These are phyloP conservation scores for Oncopodura yosiiana DNA, from an alignment of 1,140 invertebrate genomes.

Conservation along the genomic window DNA sequence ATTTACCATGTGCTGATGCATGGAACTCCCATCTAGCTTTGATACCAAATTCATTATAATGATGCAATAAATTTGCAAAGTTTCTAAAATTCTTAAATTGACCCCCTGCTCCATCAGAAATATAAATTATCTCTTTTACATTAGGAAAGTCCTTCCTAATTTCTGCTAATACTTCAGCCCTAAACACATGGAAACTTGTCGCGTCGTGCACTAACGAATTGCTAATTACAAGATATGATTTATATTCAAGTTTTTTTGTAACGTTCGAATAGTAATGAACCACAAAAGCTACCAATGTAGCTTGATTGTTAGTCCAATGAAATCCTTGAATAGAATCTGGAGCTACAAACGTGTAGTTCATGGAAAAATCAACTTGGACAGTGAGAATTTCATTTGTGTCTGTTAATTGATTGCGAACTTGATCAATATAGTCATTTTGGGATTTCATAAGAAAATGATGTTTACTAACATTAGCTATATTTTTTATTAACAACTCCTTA, in stretches of 20 bases:
- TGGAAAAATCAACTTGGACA: conserved; percentile 28
- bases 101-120: conserved; percentile 36
- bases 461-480: no score
- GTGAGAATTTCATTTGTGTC: conserved; percentile 3
- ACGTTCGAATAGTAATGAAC: conserved; percentile 15
- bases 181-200: conserved; percentile 5
- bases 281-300: conserved; percentile 33
- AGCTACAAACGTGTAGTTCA: conserved; percentile 31
- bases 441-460: conserved; percentile 1
- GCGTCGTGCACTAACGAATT: conserved; percentile 4
- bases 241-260: not conserved
- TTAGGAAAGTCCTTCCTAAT: conserved; percentile 18
- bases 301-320: conserved; percentile 32
- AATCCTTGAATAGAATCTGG: conserved; percentile 28
- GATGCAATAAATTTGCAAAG: conserved; percentile 37
- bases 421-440: not conserved
- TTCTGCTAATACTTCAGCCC: not conserved
- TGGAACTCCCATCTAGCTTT: conserved; percentile 37
- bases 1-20: conserved; percentile 39
- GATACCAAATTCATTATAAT: conserved; percentile 36
- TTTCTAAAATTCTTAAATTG: conserved; percentile 40
- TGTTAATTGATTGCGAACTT: conserved; percentile 18
- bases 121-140: conserved; percentile 36
- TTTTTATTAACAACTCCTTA: not conserved
- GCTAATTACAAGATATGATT: conserved; percentile 8